Conservation (phyloP, 2,888 invertebrate species). For the Brenthis ino region DNA sequence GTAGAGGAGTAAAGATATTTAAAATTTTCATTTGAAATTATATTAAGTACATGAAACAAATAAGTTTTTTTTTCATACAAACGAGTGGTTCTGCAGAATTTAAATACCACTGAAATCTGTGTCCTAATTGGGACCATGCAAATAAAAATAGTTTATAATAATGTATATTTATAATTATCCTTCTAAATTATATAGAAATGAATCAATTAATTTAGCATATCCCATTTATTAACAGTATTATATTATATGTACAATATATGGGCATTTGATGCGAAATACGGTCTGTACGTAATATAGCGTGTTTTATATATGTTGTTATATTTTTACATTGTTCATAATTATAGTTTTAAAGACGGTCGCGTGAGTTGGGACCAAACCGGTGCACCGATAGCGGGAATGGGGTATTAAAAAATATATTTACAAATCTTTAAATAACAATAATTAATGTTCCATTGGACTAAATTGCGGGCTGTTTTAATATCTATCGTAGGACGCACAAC, state of each 20-base stretch:
- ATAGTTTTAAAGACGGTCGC: slow-evolving; percentile 44
- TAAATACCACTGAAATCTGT: slow-evolving; percentile 17
- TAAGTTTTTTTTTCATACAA: slow-evolving; percentile 2
- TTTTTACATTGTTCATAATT: slow-evolving; percentile 44
- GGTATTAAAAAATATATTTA: slow-evolving; percentile 47
- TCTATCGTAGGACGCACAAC: slow-evolving; percentile 52
- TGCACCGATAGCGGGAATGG: slow-evolving; percentile 65
- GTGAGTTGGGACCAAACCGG: slow-evolving; percentile 76
- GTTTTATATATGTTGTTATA: slow-evolving; percentile 53
- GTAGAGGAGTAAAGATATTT: slow-evolving; percentile 45
- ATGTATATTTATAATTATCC: slow-evolving; percentile 12
- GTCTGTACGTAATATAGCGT: slow-evolving; percentile 67
- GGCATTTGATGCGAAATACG: slow-evolving; percentile 72
- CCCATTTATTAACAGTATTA: slow-evolving; percentile 61
- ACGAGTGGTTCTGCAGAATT: slow-evolving; percentile 23
- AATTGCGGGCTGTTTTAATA: slow-evolving; percentile 63
- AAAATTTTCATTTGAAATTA: slow-evolving; percentile 20
- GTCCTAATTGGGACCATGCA: slow-evolving; percentile 30
- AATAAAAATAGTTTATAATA: slow-evolving; percentile 27
- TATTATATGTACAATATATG: slow-evolving; percentile 43
- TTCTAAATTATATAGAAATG: slow-evolving; percentile 37
- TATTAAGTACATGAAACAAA: slow-evolving; percentile 18
- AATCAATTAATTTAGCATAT: slow-evolving; percentile 77
- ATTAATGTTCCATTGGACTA: slow-evolving; percentile 47
- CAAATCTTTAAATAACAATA: slow-evolving; percentile 35